Evolutionary conservation across 2,888 invertebrate species (phyloP).

Genomic region (Machimus rusticus): DNA sequence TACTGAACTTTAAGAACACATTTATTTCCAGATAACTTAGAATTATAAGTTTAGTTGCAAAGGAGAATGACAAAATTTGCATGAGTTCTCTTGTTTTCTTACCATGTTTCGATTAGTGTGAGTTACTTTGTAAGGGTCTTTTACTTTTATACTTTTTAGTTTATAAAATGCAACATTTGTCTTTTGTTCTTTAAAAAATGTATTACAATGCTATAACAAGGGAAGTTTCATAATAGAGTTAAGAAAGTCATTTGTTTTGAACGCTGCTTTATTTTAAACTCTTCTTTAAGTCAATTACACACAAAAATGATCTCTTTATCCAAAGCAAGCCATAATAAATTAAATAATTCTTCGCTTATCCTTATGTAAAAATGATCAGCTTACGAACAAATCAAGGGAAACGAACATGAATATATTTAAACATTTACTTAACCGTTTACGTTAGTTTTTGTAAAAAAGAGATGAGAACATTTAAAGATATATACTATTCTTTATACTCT

Average conservation of each 20-base stretch:
- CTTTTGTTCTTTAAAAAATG: slow-evolving; percentile 26
- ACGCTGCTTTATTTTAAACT: slow-evolving; percentile 7
- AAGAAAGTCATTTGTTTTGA: slow-evolving; percentile 26
- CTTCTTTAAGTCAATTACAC: slow-evolving; percentile 18
- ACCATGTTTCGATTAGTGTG: slow-evolving; percentile 1
- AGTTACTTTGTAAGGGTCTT: slow-evolving; percentile 32
- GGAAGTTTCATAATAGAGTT: slow-evolving; percentile 22
- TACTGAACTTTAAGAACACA: slow-evolving; percentile 14
- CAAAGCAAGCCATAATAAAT: slow-evolving; percentile 32
- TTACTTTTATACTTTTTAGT: slow-evolving; percentile 15
- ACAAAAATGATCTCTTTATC: neutral
- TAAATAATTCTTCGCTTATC: neutral
- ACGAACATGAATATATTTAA: slow-evolving; percentile 22
- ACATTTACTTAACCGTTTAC: slow-evolving; percentile 23
- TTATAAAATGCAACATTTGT: slow-evolving; percentile 36
- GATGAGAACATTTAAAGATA: slow-evolving; percentile 34
- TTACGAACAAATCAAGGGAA: slow-evolving; percentile 11
- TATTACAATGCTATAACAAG: slow-evolving; percentile 35
- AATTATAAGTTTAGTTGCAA: neutral
- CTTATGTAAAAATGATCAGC: slow-evolving; percentile 14
- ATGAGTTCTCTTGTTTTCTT: neutral
- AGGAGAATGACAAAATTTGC: neutral
- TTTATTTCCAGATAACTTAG: slow-evolving; percentile 5
- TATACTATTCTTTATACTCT: slow-evolving; percentile 12
- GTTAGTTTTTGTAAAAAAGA: slow-evolving; percentile 35